Conservation (phyloP, 2,797 vertebrate species). For the Decapterus maruadsi region DNA sequence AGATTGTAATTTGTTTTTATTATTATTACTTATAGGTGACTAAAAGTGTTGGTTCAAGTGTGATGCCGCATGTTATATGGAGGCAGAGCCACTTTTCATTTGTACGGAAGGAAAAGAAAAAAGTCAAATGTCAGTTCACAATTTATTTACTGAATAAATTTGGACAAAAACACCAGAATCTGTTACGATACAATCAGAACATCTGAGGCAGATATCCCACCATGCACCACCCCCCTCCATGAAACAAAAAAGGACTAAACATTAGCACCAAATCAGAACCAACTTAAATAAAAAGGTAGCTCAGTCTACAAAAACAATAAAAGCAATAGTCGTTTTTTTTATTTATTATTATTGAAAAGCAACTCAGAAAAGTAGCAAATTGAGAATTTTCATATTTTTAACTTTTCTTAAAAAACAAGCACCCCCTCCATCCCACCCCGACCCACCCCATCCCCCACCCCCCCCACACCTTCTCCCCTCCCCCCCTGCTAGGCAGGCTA, state of each 20-base stretch:
- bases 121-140: constrained; percentile 92
- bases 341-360: constrained; percentile 69
- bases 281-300: constrained; percentile 90
- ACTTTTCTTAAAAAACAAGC: constrained; percentile 72
- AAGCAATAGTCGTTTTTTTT: constrained; percentile 63
- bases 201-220: constrained; percentile 98
- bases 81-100: not conserved
- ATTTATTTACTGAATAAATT: constrained; percentile 99
- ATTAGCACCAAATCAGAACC: constrained; percentile 94
- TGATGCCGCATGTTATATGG: not conserved
- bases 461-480: constrained; percentile 70
- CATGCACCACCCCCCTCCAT: constrained; percentile 93
- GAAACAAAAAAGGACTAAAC: constrained; percentile 85
- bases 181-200: constrained; percentile 99
- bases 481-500: constrained; percentile 88
- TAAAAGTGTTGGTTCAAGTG: not conserved
- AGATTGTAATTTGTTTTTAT: not conserved
- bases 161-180: constrained; percentile 99
- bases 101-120: not conserved
- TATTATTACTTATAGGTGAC: not conserved
- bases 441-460: constrained; percentile 64
- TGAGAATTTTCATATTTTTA: constrained; percentile 80
- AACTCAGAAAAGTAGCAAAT: constrained; percentile 86
- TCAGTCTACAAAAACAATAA: constrained; percentile 89
- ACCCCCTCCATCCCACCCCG: too few relatives aligned